These are phyloP conservation scores for Zaprionus capensis DNA, from an alignment of 1,140 invertebrate genomes.

Conservation along the genomic window DNA sequence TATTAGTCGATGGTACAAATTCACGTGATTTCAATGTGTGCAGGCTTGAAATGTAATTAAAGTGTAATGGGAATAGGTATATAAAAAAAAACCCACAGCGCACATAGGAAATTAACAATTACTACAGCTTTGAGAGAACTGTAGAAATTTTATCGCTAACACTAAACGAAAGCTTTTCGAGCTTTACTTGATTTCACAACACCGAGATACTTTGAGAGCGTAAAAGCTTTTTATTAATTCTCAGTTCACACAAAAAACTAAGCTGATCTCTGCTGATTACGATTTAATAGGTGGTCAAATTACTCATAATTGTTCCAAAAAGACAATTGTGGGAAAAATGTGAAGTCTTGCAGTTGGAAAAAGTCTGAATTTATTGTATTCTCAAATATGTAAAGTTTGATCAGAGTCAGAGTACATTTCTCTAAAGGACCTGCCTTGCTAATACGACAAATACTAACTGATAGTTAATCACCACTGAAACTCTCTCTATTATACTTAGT, in stretches of 20 bases:
- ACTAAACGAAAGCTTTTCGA: neutral
- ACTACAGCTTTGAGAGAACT: neutral
- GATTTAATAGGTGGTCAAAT: neutral
- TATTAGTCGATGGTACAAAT: neutral
- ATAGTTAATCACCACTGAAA: too few relatives aligned
- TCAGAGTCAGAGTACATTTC: too few relatives aligned
- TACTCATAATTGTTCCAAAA: neutral
- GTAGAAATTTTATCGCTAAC: neutral
- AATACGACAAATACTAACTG: too few relatives aligned
- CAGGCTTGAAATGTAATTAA: neutral
- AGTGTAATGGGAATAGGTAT: neutral
- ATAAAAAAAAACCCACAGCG: neutral
- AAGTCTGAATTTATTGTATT: neutral
- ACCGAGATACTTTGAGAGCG: too few relatives aligned
- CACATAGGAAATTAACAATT: neutral
- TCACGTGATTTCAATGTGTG: neutral
- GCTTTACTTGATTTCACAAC: neutral
- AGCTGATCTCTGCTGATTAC: neutral
- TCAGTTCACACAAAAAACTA: neutral
- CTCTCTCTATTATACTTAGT: too few relatives aligned
- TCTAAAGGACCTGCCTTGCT: too few relatives aligned
- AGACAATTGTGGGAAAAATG: neutral
- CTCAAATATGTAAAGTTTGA: too few relatives aligned
- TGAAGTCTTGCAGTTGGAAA: neutral
- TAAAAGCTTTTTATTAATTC: neutral